A percentile compares a stretch with the other conserved stretches of the same genome.
Evolutionary conservation across 2,888 invertebrate species (phyloP).

Genomic region (Oxycera nigricornis): DNA sequence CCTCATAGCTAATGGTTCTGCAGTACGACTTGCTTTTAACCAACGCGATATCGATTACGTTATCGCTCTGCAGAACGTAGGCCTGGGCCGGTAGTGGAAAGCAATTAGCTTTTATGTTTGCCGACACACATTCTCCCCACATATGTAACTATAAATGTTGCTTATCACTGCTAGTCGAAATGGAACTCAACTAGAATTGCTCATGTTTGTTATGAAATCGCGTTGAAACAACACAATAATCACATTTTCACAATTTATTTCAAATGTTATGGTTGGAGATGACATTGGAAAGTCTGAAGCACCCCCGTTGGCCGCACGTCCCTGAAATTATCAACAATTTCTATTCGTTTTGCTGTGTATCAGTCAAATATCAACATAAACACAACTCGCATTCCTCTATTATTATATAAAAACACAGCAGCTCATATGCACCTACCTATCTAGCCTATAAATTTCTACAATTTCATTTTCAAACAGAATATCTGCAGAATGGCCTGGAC

Average conservation of each 20-base stretch:
- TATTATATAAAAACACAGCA: no score
- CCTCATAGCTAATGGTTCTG: no score
- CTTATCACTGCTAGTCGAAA: background rate
- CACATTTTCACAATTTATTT: conserved; percentile 1
- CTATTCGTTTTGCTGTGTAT: background rate
- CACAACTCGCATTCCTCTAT: background rate
- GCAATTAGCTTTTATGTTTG: conserved; percentile 2
- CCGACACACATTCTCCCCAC: background rate
- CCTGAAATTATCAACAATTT: background rate
- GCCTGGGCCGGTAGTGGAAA: background rate
- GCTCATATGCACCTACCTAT: background rate
- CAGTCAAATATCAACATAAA: background rate
- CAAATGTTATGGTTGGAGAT: background rate
- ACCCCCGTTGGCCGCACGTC: background rate
- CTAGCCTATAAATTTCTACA: background rate
- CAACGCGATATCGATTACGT: background rate
- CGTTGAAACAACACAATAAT: background rate
- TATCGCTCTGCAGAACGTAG: background rate
- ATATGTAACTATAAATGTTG: background rate
- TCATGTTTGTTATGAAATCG: background rate
- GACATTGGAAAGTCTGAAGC: background rate
- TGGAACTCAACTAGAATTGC: background rate
- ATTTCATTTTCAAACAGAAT: background rate
- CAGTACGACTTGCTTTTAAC: no score
- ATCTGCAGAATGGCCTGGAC: background rate